phyloP scores from a whole-genome alignment of 2,113 vertebrate genomes.

The Condylura cristata region DNA sequence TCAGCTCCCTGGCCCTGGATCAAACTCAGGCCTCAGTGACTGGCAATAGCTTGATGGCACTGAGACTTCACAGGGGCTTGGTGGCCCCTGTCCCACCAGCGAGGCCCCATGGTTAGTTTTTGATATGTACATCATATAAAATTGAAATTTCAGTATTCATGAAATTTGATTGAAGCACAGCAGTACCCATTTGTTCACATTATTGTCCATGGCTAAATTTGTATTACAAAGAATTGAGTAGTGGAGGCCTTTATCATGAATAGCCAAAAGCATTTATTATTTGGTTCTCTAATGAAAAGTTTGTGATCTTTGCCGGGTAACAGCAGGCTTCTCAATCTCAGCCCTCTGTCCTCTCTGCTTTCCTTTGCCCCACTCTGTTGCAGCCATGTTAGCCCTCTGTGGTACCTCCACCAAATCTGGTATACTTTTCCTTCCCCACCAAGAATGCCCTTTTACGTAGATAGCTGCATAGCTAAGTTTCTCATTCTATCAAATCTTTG shows the following conservation, averaged over 20 bases:
- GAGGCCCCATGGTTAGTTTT: too few species aligned
- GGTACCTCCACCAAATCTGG: not conserved
- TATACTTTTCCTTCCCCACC: not conserved
- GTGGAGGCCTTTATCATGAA: not conserved
- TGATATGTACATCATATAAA: slow-evolving; percentile 20
- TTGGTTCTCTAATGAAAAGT: not conserved
- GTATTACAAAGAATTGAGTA: not conserved
- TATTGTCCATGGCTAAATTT: not conserved
- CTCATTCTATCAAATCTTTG: not conserved
- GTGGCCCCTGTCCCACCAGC: too few species aligned
- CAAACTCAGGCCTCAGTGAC: too few species aligned
- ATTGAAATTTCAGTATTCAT: not conserved
- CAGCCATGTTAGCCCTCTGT: not conserved
- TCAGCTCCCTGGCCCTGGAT: too few species aligned
- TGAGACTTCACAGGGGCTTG: too few species aligned
- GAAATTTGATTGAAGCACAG: not conserved
- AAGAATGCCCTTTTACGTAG: not conserved
- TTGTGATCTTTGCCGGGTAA: not conserved
- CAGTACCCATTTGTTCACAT: not conserved
- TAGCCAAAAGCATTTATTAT: not conserved
- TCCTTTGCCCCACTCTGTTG: not conserved
- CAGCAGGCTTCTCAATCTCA: not conserved
- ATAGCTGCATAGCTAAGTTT: not conserved
- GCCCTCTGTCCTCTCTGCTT: not conserved
- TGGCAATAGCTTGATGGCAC: too few species aligned